Base-by-base conservation (phyloP, 2,888 invertebrate species). In the Sepiola atlantica region DNA sequence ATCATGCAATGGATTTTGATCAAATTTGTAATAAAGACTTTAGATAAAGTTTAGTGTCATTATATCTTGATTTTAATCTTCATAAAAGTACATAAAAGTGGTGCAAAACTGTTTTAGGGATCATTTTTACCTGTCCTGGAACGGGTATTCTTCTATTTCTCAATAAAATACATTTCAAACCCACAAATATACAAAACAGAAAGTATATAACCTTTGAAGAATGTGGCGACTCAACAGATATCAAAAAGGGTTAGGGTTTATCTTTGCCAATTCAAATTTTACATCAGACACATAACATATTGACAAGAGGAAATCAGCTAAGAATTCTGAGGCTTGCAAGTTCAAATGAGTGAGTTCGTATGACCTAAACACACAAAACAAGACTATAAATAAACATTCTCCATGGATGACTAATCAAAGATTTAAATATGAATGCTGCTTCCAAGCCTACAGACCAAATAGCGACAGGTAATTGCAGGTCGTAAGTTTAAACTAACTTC, bases 361-460 rank as follows among this genome's bases (percentile, higher is more conserved):
- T 61, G 21, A 61, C 61, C 24, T 24, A 61, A 61, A 28, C 28
- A 61, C 28, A 24, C 21, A 61, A 61, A 21, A 61, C 61, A 24
- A 61, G 61, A 10, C 61, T 24, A 24, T 24, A 0, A 10, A 77
- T 28, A 77, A n/a, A 77, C n/a, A 77, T n/a, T n/a, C n/a, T n/a
- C 77, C 14, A 77, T 77, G 77, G 77, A 28, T 6, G n/a, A 77
- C 28, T 77, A 16, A 77, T n/a, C 77, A 77, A 77, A 77, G 28
- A 8, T 14, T 77, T 77, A 8, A 28, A n/a, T 77, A 77, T 77
- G 77, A 77, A n/a, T 77, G 77, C 28, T n/a, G 28, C n/a, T 28
- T 77, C 77, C n/a, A 77, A n/a, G n/a, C 77, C n/a, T 28, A 77
- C n/a, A 77, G n/a, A n/a, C n/a, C 77, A 77, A 77, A 77, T 77